phyloP scores from a whole-genome alignment of 2,888 invertebrate species.

The Gastrophysa polygoni region DNA sequence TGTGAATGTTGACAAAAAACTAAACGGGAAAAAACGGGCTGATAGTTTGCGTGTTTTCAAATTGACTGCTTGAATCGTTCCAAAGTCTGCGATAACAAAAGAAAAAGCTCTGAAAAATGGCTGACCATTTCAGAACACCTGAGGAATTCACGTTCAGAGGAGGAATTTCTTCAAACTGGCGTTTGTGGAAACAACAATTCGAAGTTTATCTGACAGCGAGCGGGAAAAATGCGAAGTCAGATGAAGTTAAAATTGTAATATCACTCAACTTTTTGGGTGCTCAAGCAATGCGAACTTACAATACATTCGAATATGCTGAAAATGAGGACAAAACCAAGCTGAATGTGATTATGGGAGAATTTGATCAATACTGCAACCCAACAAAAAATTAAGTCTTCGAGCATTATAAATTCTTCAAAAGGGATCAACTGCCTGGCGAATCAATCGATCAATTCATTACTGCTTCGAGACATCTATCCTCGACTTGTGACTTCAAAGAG shows the following conservation, averaged over 20 bases:
- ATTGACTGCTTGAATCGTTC: too few relatives aligned
- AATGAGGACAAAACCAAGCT: constrained; percentile 19
- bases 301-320: constrained; percentile 20
- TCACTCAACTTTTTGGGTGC: constrained; percentile 14
- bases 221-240: constrained; percentile 1
- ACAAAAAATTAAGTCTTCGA: constrained; percentile 34
- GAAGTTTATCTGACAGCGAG: constrained; percentile 14
- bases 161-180: constrained; percentile 7
- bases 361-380: constrained; percentile 33
- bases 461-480: constrained; percentile 25
- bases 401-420: constrained; percentile 36
- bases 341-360: constrained; percentile 20
- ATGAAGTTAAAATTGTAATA: constrained; percentile 18
- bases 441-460: constrained; percentile 32
- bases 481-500: constrained; percentile 33
- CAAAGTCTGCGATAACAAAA: not conserved
- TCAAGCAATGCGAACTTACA: constrained; percentile 20
- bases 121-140: not conserved
- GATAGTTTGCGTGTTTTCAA: too few relatives aligned
- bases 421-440: constrained; percentile 30
- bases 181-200: constrained; percentile 17
- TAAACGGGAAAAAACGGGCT: too few relatives aligned
- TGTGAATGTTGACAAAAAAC: too few relatives aligned
- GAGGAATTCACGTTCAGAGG: not conserved
- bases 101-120: not conserved